Evolutionary conservation across 1,140 invertebrate genomes (phyloP).

Genomic region (Trichonephila inaurata): DNA sequence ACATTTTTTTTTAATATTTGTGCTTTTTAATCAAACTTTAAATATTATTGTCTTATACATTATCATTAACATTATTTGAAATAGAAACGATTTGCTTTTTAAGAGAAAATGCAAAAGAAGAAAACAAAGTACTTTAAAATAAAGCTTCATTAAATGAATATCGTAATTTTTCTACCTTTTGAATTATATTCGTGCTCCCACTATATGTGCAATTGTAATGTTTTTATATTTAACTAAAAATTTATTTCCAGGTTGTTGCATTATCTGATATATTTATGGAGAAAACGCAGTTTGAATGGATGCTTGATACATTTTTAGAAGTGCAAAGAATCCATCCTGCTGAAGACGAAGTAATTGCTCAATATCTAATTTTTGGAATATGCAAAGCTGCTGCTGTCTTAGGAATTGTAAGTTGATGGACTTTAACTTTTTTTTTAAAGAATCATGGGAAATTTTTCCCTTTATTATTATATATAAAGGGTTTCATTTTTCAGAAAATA

Average conservation of each 20-base stretch:
- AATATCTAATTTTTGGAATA: constrained; percentile 86
- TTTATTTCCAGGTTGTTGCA: constrained; percentile 68
- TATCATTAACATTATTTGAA: too few relatives aligned
- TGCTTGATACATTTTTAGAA: constrained; percentile 86
- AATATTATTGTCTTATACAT: too few relatives aligned
- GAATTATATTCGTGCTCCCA: not conserved
- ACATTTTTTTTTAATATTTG: too few relatives aligned
- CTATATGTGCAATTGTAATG: not conserved
- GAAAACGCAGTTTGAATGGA: constrained; percentile 87
- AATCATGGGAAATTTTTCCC: too few relatives aligned
- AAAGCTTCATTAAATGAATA: too few relatives aligned
- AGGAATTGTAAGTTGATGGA: constrained; percentile 81
- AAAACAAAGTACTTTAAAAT: too few relatives aligned
- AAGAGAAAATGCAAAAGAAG: too few relatives aligned
- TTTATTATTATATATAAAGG: too few relatives aligned
- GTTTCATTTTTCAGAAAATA: too few relatives aligned
- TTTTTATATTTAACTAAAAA: not conserved
- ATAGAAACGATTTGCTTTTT: too few relatives aligned
- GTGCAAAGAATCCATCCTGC: constrained; percentile 84
- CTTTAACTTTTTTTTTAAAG: not conserved
- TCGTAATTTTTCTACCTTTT: not conserved
- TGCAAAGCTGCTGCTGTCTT: constrained; percentile 87
- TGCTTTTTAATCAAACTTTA: too few relatives aligned
- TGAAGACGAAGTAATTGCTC: constrained; percentile 88
- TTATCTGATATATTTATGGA: constrained; percentile 86